Evolutionary conservation across 2,888 invertebrate species (phyloP), one percentile per base, ranked within the genome.

Genomic region (Drosophila multiciliata): DNA sequence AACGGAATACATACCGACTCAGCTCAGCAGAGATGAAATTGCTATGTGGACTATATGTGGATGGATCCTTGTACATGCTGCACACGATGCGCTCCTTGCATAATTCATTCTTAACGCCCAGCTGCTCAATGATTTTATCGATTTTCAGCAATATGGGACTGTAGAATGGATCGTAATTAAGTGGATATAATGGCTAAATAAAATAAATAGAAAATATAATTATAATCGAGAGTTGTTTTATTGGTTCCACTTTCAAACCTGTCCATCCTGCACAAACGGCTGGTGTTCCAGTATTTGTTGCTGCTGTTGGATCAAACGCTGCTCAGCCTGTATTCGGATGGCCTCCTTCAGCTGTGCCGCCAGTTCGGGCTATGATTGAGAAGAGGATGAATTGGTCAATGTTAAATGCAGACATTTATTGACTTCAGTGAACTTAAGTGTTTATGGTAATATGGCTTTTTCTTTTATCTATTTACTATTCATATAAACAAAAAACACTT

Each of bases 21-120:
- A 98, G 94, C 92, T 97, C 97, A 49, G 96, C 96, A 23, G 97
- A 97, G 61, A 98, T 95, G 71, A 97, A 94, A 93, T 98, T 98
- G 91, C 97, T 97, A 91, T 97, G 96, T 0, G 97, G 98, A 71
- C 97, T 96, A 88, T 96, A 97, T 83, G 95, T 95, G 75, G 95
- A 94, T 0, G 97, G 98, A 91, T 96, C 96, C 89, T 96, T 96
- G 93, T 98, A 98, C 94, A 97, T 95, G 76, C 96, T 96, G 91
- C 97, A 98, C 3, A 98, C 95, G 0, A 97, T 95, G 70, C 97
- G 94, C 91, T 97, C 97, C 70, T 95, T 94, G 91, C 98, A 98
- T 0, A 95, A 94, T 75, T 96, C 95, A 15, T 96, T 96, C 1
- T 92, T 92, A 49, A 96, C 96, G 17, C 96, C 95, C 64, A 97